Conservation (phyloP, 2,113 vertebrate genomes). For the Myotis lucifugus region DNA sequence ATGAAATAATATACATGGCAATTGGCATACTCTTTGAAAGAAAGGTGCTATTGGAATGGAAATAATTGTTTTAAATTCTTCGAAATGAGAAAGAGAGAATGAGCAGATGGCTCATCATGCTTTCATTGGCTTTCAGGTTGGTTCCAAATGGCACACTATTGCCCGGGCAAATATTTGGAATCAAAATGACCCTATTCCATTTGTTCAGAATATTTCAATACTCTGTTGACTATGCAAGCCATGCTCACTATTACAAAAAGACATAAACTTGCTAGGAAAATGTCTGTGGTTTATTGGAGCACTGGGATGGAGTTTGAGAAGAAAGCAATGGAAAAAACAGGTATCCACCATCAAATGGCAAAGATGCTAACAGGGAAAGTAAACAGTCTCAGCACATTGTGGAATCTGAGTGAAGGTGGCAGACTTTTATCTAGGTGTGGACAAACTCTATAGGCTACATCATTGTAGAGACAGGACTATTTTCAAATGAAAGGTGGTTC, state of each 20-base stretch:
- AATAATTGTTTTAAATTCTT: slow-evolving; percentile 48
- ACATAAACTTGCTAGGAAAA: slow-evolving; percentile 85
- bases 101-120: slow-evolving; percentile 47
- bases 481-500: slow-evolving; percentile 63
- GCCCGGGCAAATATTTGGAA: slow-evolving; percentile 78
- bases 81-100: not conserved
- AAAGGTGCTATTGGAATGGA: not conserved
- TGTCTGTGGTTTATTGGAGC: slow-evolving; percentile 82
- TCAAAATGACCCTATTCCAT: slow-evolving; percentile 79
- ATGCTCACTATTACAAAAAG: slow-evolving; percentile 83
- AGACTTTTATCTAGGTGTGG: slow-evolving; percentile 62
- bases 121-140: slow-evolving; percentile 53
- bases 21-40: not conserved
- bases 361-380: slow-evolving; percentile 40
- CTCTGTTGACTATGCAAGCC: slow-evolving; percentile 84
- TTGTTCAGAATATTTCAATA: slow-evolving; percentile 83
- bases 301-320: slow-evolving; percentile 73
- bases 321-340: slow-evolving; percentile 72
- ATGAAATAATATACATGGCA: not conserved
- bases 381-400: slow-evolving; percentile 59
- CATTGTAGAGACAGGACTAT: slow-evolving; percentile 66
- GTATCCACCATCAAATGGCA: slow-evolving; percentile 76
- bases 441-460: slow-evolving; percentile 63
- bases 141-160: slow-evolving; percentile 58
- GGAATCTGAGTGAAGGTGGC: slow-evolving; percentile 67